Evolutionary conservation across 2,113 vertebrate species (phyloP), one percentile per base, ranked within the genome.

Genomic region (Gymnorhina tibicen): DNA sequence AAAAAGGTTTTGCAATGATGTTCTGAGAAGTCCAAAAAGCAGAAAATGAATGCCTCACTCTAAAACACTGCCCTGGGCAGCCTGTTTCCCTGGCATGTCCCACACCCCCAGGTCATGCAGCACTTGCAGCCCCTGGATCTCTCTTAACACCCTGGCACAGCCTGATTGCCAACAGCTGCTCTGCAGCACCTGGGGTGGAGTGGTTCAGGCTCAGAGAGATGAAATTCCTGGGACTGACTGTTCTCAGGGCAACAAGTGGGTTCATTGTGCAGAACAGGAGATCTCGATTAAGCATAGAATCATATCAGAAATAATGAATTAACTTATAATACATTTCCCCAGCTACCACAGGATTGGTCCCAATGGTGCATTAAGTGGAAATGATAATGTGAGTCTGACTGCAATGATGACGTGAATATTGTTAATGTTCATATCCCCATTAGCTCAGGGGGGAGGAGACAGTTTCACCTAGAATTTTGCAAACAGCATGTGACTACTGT

Each of bases 321-420:
- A 90, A 91, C 79, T 93, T 87, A 82, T 12, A 88, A 79, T 41
- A 52, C 89, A 69, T 92, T 94, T 91, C 89, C 92, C 84, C 85
- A 85, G 73, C 62, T 86, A 63, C 52, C 66, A 52, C 41, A 74
- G 87, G 76, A 97, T 94, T 93, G 94, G 62, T 93, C 93, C 93
- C 95, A 46, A 5, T 7, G 79, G 94, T 93, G 87, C 85, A 92
- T 85, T 97, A 93, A 97, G 92, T 88, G 75, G 85, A 93, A 96
- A 91, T 69, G 66, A 93, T 96, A 95, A 95, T 84, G 86, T 93
- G 78, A 89, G 70, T 39, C 72, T 95, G 95, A 97, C 90, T 97
- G 91, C 81, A 92, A 58, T 1, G 49, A 76, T 93, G 92, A 96
- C 21, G 72, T 91, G 96, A 86, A 88, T 85, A 91, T 95, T 94